Evolutionary conservation across 2,797 vertebrate genomes (phyloP).

Genomic region (Perodicticus potto): DNA sequence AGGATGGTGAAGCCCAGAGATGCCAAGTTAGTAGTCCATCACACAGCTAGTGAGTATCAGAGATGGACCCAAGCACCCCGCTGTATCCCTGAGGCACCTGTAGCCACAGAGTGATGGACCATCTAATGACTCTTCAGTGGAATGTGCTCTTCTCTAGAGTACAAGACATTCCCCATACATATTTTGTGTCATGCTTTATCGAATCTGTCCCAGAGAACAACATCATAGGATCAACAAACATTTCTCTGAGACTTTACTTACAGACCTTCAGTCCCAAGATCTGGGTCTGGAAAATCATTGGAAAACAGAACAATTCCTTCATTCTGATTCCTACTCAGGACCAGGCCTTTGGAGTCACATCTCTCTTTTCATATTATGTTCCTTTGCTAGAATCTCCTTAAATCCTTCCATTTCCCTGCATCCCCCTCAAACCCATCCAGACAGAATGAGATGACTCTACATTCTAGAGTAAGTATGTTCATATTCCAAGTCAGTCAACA

Average conservation of each 20-base stretch:
- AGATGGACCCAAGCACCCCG: accelerated
- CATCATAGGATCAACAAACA: not conserved
- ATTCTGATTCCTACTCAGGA: not conserved
- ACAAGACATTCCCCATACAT: not conserved
- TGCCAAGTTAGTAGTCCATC: not conserved
- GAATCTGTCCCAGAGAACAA: not conserved
- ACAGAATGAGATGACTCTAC: not conserved
- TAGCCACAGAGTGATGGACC: no score
- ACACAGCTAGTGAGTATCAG: not conserved
- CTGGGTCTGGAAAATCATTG: not conserved
- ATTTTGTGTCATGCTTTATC: not conserved
- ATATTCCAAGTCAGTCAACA: not conserved
- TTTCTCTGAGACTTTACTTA: not conserved
- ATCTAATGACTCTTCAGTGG: accelerated
- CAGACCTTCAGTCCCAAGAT: not conserved
- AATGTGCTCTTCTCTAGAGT: not conserved
- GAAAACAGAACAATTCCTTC: not conserved
- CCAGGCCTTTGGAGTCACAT: not conserved
- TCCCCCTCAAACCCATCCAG: accelerated
- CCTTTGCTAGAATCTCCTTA: not conserved
- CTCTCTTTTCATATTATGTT: not conserved
- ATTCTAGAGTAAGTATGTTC: not conserved
- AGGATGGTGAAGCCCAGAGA: not conserved
- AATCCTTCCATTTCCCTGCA: no score
- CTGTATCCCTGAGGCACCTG: not conserved